Evolutionary conservation across 2,113 vertebrate genomes (phyloP).

Genomic region (Corythoichthys haematopterus): DNA sequence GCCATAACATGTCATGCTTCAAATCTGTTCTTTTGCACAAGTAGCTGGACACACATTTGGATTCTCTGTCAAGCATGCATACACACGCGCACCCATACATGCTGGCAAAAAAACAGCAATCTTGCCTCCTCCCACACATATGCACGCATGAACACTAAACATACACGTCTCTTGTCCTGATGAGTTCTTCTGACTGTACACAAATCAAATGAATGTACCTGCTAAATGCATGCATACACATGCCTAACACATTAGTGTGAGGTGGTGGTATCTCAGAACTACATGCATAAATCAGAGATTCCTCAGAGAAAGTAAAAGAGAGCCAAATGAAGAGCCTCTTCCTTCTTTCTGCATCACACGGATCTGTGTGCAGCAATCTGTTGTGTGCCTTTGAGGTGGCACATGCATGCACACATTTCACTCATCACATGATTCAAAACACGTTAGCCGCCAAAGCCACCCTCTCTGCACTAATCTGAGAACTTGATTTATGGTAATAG

Average conservation of each 20-base stretch:
- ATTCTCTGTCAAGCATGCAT: not conserved
- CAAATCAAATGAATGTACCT: constrained; percentile 39
- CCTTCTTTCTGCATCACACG: constrained; percentile 10
- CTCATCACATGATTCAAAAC: constrained; percentile 32
- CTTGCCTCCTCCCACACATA: not conserved
- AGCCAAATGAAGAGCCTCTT: constrained; percentile 16
- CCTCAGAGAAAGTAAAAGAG: constrained; percentile 9
- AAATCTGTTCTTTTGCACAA: constrained; percentile 13
- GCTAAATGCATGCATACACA: constrained; percentile 19
- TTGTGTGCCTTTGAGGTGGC: constrained; percentile 17
- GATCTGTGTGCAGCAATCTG: constrained; percentile 13
- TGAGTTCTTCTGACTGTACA: constrained; percentile 22
- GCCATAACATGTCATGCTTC: constrained; percentile 3
- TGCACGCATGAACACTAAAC: not conserved
- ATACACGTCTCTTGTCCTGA: constrained; percentile 21
- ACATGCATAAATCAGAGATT: constrained; percentile 35
- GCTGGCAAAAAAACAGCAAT: constrained; percentile 3
- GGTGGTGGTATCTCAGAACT: constrained; percentile 20
- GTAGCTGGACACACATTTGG: constrained; percentile 5
- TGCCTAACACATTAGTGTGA: constrained; percentile 28
- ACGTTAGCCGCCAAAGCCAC: constrained; percentile 33
- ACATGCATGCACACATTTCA: constrained; percentile 8
- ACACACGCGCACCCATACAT: not conserved
- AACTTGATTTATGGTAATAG: constrained; percentile 39
- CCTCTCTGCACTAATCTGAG: constrained; percentile 35